Evolutionary conservation across 2,888 invertebrate genomes (phyloP), one percentile per base, ranked within the genome.

Genomic region (Cephus spinipes): DNA sequence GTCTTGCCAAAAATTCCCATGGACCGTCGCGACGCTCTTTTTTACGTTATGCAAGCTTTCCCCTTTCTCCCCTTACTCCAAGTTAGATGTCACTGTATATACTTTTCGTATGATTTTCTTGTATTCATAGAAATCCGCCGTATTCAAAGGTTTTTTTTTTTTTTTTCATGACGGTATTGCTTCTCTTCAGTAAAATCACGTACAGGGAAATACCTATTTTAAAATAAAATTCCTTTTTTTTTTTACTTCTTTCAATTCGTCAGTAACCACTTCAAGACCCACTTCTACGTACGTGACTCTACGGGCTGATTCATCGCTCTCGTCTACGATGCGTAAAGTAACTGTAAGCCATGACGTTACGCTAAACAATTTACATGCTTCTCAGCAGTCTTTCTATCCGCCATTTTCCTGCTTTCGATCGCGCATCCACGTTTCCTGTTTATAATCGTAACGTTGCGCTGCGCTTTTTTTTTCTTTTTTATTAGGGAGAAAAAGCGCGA

Each of bases 321-420:
- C 31, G 31, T 71, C 71, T 11, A 33, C 71, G 71, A 31, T 31
- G 71, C 71, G 71, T 15, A 71, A 33, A 33, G 11, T 71, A 71
- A 71, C 71, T 71, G 71, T 71, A 71, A 71, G 23, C 32, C 32
- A 32, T 71, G 71, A 71, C 12, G 31, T 71, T 31, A 71, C 71
- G 31, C 12, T 3, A 33, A 71, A 71, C 32, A 71, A 71, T 71
- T 71, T 71, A 12, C 9, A 0, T 55, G 55, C 6, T 6, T 9
- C 23, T 23, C 55, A 2, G 9, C 23, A 55, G 23, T 23, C 55
- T 55, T 23, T 55, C 55, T 23, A 23, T 55, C 9, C 55, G 55
- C 23, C 23, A 23, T 23, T 55, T 55, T 55, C 23, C 55, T 55
- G 9, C 23, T 55, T 55, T 55, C 55, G 23, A 55, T 23, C 55